Percentiles rank a stretch among this genome's conserved stretches.
Evolutionary conservation across 2,113 vertebrate genomes (phyloP).

Genomic region (Carassius carassius): DNA sequence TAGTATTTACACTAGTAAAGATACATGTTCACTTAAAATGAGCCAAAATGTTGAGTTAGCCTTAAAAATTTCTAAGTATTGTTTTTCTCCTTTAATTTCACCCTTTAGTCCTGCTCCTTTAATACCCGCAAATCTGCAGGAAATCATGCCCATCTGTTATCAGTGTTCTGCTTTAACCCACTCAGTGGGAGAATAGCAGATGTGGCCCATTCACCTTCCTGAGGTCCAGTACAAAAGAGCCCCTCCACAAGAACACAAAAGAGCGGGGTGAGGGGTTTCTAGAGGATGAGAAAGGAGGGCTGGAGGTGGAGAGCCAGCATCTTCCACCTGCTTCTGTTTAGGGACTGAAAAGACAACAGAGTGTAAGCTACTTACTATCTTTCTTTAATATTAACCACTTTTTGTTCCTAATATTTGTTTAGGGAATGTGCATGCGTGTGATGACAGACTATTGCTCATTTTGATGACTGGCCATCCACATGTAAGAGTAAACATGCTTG

Average conservation of each 20-base stretch:
- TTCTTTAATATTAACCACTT: background rate
- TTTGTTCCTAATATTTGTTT: background rate
- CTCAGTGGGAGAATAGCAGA: constrained; percentile 72
- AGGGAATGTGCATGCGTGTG: background rate
- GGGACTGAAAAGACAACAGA: constrained; percentile 19
- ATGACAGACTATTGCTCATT: constrained; percentile 2
- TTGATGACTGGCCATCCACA: background rate
- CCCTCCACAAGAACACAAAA: constrained; percentile 71
- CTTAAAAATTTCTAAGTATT: background rate
- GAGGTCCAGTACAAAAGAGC: constrained; percentile 74
- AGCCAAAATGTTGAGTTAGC: background rate
- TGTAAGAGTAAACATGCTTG: constrained; percentile 59
- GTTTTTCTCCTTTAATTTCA: background rate
- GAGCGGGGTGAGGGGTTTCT: constrained; percentile 55
- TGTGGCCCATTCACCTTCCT: constrained; percentile 78
- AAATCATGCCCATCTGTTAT: constrained; percentile 65
- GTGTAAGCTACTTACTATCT: constrained; percentile 43
- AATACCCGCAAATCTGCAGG: constrained; percentile 21
- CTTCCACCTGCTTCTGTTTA: constrained; percentile 60
- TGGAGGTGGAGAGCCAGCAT: constrained; percentile 12
- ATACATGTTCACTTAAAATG: background rate
- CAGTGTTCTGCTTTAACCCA: constrained; percentile 56
- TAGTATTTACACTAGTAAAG: background rate
- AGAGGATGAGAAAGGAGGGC: constrained; percentile 51
- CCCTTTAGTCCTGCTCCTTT: background rate